Conservation (phyloP, 2,797 vertebrate species). For the Manis pentadactyla region DNA sequence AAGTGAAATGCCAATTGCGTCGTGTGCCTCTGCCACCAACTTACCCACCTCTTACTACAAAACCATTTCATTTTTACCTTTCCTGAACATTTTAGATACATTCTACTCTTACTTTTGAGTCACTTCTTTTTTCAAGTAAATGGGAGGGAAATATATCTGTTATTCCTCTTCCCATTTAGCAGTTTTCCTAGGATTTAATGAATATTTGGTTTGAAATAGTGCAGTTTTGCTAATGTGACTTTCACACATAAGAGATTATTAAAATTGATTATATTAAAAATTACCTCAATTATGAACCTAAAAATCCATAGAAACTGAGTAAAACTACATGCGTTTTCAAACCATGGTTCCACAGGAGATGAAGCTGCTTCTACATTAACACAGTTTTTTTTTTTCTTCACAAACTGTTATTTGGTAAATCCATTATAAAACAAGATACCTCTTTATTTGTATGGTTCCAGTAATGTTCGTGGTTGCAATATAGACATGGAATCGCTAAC, state of each 20-base stretch:
- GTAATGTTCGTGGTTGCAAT: neutral
- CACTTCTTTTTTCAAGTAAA: neutral
- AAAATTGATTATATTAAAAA: constrained; percentile 51
- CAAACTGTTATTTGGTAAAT: neutral
- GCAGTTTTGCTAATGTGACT: neutral
- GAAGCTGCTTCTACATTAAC: neutral
- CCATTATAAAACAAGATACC: neutral
- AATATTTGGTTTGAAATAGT: neutral
- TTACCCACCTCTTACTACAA: constrained; percentile 56
- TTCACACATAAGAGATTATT: neutral
- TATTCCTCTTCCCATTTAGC: neutral
- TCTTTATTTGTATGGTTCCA: neutral
- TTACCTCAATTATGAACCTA: neutral
- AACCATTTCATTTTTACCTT: constrained; percentile 38
- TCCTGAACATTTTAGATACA: constrained; percentile 50
- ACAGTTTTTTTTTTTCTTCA: neutral
- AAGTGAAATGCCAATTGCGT: constrained; percentile 78
- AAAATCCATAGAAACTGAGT: neutral
- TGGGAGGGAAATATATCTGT: neutral
- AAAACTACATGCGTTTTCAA: neutral
- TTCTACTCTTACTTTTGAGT: constrained; percentile 38
- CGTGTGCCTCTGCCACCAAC: constrained; percentile 59
- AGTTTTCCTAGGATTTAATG: constrained; percentile 23
- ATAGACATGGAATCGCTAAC: neutral
- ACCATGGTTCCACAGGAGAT: neutral